Percentiles rank a stretch among this genome's conserved stretches.
Evolutionary conservation across 2,797 vertebrate species (phyloP).

Genomic region (Melanotaenia boesemani): DNA sequence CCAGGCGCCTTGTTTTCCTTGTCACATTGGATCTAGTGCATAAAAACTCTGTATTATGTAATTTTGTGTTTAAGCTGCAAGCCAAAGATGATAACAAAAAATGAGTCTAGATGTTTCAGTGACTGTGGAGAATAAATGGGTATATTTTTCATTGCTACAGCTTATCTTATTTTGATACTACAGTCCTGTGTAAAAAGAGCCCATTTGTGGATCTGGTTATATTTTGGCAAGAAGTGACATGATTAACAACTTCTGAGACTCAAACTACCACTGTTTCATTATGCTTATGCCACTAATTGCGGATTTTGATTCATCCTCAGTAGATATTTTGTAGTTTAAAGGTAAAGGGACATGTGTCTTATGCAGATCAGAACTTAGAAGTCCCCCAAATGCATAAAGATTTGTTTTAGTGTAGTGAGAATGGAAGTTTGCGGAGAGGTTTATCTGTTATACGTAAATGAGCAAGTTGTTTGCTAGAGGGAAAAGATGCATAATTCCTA

Average conservation of each 20-base stretch:
- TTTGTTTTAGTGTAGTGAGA: not conserved
- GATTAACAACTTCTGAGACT: not conserved
- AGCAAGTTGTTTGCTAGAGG: not conserved
- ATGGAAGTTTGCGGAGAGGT: not conserved
- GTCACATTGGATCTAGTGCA: conserved; percentile 16
- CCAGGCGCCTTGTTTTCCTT: conserved; percentile 19
- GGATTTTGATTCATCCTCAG: not conserved
- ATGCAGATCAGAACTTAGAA: not conserved
- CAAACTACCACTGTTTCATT: conserved; percentile 4
- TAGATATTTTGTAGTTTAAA: not conserved
- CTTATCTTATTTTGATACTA: not conserved
- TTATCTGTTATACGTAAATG: not conserved
- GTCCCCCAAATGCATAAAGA: too few relatives aligned
- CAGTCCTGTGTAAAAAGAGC: not conserved
- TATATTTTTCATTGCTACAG: not conserved
- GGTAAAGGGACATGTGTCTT: not conserved
- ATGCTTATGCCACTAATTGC: not conserved
- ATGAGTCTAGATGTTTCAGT: not conserved
- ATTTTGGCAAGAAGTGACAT: not conserved
- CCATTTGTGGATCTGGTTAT: not conserved
- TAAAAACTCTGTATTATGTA: conserved; percentile 19
- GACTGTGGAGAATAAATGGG: not conserved
- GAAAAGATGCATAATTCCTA: not conserved
- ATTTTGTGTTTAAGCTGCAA: conserved; percentile 9
- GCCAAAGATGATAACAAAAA: not conserved